Evolutionary conservation across 1,140 invertebrate species (phyloP), one percentile per base, ranked within the genome.

Genomic region (Brachionus calyciflorus): DNA sequence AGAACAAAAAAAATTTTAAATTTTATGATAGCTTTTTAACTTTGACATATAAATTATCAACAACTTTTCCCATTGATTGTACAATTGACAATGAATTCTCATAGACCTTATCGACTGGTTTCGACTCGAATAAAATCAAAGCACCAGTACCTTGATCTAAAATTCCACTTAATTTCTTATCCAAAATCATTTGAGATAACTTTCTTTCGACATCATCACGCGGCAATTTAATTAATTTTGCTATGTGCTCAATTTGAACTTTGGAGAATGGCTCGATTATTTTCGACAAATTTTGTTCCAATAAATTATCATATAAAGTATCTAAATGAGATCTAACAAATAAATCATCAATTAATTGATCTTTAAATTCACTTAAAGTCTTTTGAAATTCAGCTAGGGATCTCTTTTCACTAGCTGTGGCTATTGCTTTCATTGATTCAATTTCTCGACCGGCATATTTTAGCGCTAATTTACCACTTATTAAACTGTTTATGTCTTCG

Each of bases 101-200:
- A 24, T 77, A 77, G n/a, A 63, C 49, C 21, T 21, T 21, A 51
- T 77, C 76, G 6, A 46, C 55, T 46, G 37, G 76, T 28, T 46
- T 48, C 3, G 49, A 28, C 4, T 77, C 76, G 55, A 77, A 77
- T 33, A 77, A 48, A 49, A 77, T 44, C 7, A 77, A 14, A 48
- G 49, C 41, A 1, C 44, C 55, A 2, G 76, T 55, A 14, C 76
- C 76, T 53, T 77, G 76, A 17, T 77, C 76, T 12, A 77, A 53
- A 65, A 77, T 77, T 28, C 73, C 88, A 82, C 84, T 86, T 79
- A 99, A 90, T 85, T 99, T 99, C 79, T 96, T 94, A 85, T 99
- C 97, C 81, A 99, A 87, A 83, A 99, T 99, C 97, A 99, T 99
- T 85, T 99, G 96, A 26, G 96, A 98, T 17, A 99, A 85, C 86